A percentile compares a stretch with the other conserved stretches of the same genome.
phyloP scores from a whole-genome alignment of 2,797 vertebrate species.

The Scleropages formosus region DNA sequence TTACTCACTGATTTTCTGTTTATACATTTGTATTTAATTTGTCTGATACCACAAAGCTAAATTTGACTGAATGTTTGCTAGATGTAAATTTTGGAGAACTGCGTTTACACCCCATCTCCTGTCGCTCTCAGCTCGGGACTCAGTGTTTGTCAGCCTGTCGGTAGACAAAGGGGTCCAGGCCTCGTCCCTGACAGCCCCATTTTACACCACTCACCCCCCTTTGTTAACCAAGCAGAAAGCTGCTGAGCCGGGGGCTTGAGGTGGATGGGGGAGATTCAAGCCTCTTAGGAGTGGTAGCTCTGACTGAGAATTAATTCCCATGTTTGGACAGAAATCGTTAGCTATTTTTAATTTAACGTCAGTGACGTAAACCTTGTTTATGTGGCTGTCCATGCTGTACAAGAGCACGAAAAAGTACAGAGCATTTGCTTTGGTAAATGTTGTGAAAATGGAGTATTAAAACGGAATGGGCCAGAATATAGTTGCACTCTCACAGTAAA shows the following conservation, averaged over 20 bases:
- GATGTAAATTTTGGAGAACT: neutral
- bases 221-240: constrained; percentile 50
- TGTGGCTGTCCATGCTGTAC: neutral
- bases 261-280: constrained; percentile 9
- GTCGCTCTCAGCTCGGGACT: neutral
- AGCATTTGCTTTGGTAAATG: neutral
- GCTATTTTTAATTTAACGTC: too few species aligned
- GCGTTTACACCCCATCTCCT: neutral
- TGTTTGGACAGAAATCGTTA: too few species aligned
- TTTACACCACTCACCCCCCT: constrained; percentile 37
- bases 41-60: neutral
- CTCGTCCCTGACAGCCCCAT: constrained; percentile 22
- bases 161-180: constrained; percentile 42
- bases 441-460: neutral
- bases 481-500: neutral
- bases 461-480: neutral
- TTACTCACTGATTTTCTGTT: too few species aligned
- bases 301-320: neutral
- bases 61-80: constrained; percentile 4
- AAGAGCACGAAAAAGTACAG: neutral
- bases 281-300: neutral
- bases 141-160: constrained; percentile 39
- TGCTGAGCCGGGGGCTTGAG: constrained; percentile 35
- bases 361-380: neutral
- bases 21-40: neutral